Percentiles rank a stretch among this genome's conserved stretches.
These are phyloP conservation scores for Cuculus canorus DNA, from an alignment of 2,797 vertebrate species.

Conservation along the genomic window DNA sequence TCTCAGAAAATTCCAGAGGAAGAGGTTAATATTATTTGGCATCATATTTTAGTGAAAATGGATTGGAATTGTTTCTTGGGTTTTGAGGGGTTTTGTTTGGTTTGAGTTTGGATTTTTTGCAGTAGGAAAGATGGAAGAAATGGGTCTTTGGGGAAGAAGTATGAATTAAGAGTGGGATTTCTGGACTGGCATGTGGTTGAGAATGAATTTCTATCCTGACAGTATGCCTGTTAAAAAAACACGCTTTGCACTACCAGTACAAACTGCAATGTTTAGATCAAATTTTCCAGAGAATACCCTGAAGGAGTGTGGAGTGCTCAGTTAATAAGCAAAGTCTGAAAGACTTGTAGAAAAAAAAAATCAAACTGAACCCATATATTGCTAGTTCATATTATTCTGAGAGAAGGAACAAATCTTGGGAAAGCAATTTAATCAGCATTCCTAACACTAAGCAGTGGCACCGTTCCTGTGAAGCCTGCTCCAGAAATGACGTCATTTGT, in stretches of 20 bases:
- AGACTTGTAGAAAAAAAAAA: background rate
- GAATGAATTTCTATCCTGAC: background rate
- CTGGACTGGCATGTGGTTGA: background rate
- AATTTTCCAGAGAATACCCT: background rate
- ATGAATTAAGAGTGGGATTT: background rate
- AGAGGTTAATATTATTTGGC: background rate
- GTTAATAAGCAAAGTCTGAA: background rate
- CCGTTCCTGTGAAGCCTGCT: background rate
- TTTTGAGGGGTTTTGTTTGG: background rate
- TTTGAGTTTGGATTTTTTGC: background rate
- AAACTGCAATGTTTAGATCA: background rate
- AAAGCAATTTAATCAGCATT: conserved; percentile 47
- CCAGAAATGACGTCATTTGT: conserved; percentile 19
- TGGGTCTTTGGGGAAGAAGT: background rate
- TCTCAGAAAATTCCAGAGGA: background rate
- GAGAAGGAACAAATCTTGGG: conserved; percentile 21
- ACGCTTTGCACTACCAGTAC: background rate
- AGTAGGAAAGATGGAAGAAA: background rate
- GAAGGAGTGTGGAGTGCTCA: background rate
- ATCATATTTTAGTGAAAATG: background rate
- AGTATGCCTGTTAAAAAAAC: background rate
- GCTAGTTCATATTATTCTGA: background rate
- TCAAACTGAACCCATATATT: background rate
- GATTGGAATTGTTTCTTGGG: background rate
- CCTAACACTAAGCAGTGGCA: background rate